Conservation (phyloP, 2,888 invertebrate genomes). For the Cyrtodaria siliqua region DNA sequence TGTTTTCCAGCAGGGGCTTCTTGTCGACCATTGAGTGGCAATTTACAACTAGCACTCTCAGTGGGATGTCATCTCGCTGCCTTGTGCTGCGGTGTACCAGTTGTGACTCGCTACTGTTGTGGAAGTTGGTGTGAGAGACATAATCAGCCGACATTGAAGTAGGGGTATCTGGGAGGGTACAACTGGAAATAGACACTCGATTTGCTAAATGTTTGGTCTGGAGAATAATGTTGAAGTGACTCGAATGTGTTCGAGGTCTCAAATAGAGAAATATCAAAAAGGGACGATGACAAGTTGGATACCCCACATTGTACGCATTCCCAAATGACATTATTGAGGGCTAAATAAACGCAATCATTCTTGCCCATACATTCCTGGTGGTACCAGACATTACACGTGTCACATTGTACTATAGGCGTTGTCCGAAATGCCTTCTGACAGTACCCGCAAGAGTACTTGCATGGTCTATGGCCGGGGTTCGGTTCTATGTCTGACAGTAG, state of each 20-base stretch:
- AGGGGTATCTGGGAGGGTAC: not conserved
- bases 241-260: not conserved
- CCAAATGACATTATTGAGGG: conserved; percentile 7
- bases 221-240: not conserved
- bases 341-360: conserved; percentile 9
- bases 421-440: conserved; percentile 15
- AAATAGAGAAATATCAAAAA: not conserved
- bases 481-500: not conserved
- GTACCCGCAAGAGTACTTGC: conserved; percentile 11
- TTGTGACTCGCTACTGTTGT: not conserved
- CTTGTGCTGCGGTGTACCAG: not conserved
- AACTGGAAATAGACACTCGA: not conserved
- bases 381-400: too few species aligned
- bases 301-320: not conserved
- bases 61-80: conserved; percentile 4
- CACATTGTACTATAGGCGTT: not conserved
- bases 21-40: conserved; percentile 12
- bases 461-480: conserved; percentile 7
- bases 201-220: too few species aligned
- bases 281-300: not conserved
- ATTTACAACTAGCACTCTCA: conserved; percentile 2
- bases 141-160: not conserved
- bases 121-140: not conserved
- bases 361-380: too few species aligned
- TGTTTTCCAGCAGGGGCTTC: not conserved